Evolutionary conservation across 2,113 vertebrate species (phyloP).

Genomic region (Ailuropoda melanoleuca): DNA sequence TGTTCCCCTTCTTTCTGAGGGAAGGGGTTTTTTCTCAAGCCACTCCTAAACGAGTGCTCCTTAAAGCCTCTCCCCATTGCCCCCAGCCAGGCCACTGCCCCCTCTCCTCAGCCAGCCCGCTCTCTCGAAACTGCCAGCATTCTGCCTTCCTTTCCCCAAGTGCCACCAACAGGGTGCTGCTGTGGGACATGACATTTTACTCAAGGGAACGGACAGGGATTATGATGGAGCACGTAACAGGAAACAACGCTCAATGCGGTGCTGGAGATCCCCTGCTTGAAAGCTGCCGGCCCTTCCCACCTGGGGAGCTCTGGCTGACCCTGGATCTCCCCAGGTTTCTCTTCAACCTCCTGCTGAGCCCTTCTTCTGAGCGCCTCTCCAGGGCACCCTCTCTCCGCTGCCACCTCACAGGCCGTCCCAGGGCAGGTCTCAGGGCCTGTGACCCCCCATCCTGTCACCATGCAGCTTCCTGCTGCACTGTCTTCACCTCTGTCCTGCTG

Average conservation of each 20-base stretch:
- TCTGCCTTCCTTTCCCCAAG: background rate
- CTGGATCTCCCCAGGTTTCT: background rate
- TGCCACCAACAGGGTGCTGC: background rate
- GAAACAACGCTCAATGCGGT: rapidly evolving
- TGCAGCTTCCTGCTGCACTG: rapidly evolving
- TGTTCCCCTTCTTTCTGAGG: background rate
- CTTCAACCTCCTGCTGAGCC: background rate
- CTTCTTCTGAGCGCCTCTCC: background rate
- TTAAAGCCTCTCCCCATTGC: background rate
- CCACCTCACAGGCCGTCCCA: background rate
- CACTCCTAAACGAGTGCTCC: background rate
- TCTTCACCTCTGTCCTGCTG: background rate
- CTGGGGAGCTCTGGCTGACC: background rate
- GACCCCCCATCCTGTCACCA: rapidly evolving
- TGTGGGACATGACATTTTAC: background rate
- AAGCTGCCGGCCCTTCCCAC: background rate
- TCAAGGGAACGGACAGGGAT: rapidly evolving
- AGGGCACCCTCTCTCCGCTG: background rate
- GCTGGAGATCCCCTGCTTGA: background rate
- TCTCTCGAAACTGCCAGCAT: background rate
- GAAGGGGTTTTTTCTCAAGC: background rate
- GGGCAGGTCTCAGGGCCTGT: background rate
- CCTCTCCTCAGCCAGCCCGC: background rate
- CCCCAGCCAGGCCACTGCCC: background rate
- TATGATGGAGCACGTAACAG: background rate